phyloP scores from a whole-genome alignment of 2,888 invertebrate species.

The Zootermopsis nevadensis region DNA sequence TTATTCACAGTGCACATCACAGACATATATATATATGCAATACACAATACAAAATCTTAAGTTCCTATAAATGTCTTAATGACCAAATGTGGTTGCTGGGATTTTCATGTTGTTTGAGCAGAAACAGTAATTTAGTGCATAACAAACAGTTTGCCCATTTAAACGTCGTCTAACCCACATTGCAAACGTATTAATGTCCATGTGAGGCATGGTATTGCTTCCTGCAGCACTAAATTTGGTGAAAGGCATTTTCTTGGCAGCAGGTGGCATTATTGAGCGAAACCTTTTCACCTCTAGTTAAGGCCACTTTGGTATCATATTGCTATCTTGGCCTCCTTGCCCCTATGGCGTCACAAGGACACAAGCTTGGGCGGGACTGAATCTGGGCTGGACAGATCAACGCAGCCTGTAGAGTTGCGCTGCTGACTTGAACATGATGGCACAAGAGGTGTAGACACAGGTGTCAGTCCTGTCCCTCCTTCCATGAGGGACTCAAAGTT shows the following conservation, averaged over 20 bases:
- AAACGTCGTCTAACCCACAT: not conserved
- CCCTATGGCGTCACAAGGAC: constrained; percentile 75
- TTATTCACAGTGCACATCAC: constrained; percentile 5
- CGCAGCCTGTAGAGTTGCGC: constrained; percentile 65
- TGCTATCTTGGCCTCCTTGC: constrained; percentile 44
- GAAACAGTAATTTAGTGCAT: constrained; percentile 6
- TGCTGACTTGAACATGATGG: constrained; percentile 82
- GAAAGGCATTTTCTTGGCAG: constrained; percentile 52
- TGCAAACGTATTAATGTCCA: not conserved
- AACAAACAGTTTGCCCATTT: not conserved
- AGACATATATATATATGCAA: not conserved
- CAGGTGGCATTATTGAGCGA: constrained; percentile 47
- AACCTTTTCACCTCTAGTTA: constrained; percentile 32
- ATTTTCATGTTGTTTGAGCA: not conserved
- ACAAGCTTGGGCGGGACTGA: constrained; percentile 79
- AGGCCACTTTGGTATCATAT: constrained; percentile 53
- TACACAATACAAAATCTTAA: not conserved
- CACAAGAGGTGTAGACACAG: constrained; percentile 78
- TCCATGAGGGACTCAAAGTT: constrained; percentile 95
- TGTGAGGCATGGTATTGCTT: not conserved
- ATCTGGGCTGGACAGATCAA: constrained; percentile 79
- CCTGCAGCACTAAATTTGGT: not conserved
- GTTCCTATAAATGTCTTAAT: not conserved
- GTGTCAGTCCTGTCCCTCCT: constrained; percentile 92
- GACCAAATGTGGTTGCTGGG: not conserved